A percentile compares a stretch with the other conserved stretches of the same genome.
Evolutionary conservation across 2,888 invertebrate genomes (phyloP).

Genomic region (Ctena decussata): DNA sequence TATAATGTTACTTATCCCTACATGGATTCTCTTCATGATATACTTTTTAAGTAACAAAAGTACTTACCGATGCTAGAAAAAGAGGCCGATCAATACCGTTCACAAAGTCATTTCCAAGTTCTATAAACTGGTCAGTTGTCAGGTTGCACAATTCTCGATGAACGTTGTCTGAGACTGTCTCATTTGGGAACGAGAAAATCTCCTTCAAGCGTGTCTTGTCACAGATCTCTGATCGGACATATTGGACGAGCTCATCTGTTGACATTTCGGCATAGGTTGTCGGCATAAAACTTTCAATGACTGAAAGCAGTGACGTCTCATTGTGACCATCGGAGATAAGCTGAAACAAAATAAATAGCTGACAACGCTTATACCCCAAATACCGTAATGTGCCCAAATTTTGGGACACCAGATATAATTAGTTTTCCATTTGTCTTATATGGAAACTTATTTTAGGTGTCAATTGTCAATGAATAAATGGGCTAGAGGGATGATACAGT

Average conservation of each 20-base stretch:
- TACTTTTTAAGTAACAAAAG: no score
- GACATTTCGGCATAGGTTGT: constrained; percentile 15
- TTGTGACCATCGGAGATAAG: constrained; percentile 9
- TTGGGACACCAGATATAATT: no score
- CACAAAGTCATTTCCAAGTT: constrained; percentile 62
- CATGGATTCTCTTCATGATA: no score
- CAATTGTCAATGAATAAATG: no score
- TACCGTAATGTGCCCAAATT: no score
- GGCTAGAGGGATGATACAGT: no score
- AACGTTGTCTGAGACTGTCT: constrained; percentile 61
- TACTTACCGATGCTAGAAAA: constrained; percentile 65
- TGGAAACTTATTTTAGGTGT: no score
- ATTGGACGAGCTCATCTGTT: constrained; percentile 31
- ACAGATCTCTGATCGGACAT: constrained; percentile 53
- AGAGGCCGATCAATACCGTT: constrained; percentile 43
- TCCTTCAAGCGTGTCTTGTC: constrained; percentile 62
- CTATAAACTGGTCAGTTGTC: constrained; percentile 51
- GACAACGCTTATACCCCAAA: no score
- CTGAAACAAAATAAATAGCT: background rate
- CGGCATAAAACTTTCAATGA: constrained; percentile 47
- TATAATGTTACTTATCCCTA: no score
- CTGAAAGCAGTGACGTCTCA: constrained; percentile 38
- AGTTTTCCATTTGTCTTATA: no score
- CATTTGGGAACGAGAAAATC: constrained; percentile 66
- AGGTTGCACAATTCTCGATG: constrained; percentile 73